Evolutionary conservation across 2,113 vertebrate species (phyloP).

Genomic region (Poeciliopsis prolifica): DNA sequence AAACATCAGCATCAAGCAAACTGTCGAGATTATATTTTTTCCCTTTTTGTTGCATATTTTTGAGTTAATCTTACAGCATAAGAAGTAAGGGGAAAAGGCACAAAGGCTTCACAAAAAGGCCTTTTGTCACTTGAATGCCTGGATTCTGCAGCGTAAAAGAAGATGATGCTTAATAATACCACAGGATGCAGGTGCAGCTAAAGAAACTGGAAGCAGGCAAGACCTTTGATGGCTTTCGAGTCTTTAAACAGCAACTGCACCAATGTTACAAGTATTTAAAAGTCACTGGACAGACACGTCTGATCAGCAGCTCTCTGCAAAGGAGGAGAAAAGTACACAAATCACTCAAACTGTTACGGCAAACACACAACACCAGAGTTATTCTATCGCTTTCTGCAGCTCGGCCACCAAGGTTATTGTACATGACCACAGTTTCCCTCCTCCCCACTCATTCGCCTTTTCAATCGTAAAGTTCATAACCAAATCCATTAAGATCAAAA

Average conservation of each 20-base stretch:
- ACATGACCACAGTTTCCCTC: not conserved
- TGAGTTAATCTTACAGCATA: constrained; percentile 46
- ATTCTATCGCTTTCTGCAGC: no score
- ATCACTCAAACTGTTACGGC: not conserved
- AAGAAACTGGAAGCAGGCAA: not conserved
- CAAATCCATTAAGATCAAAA: not conserved
- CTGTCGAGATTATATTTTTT: constrained; percentile 35
- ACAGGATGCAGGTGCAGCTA: not conserved
- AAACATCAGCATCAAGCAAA: constrained; percentile 4
- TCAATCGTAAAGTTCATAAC: not conserved
- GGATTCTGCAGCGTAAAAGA: not conserved
- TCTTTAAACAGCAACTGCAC: not conserved
- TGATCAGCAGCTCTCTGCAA: not conserved
- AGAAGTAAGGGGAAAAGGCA: constrained; percentile 71
- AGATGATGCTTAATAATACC: not conserved
- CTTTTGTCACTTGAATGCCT: constrained; percentile 8
- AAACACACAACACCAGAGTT: not conserved
- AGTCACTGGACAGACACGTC: not conserved
- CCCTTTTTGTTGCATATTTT: constrained; percentile 62
- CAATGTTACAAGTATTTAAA: not conserved
- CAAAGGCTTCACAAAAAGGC: constrained; percentile 45
- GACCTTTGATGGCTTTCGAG: not conserved
- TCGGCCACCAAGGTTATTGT: not conserved
- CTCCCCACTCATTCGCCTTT: not conserved
- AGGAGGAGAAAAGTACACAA: not conserved